A percentile compares a stretch with the other conserved stretches of the same genome.
These are phyloP conservation scores for Amitus sp. DNA, from an alignment of 2,888 invertebrate species.

Conservation along the genomic window DNA sequence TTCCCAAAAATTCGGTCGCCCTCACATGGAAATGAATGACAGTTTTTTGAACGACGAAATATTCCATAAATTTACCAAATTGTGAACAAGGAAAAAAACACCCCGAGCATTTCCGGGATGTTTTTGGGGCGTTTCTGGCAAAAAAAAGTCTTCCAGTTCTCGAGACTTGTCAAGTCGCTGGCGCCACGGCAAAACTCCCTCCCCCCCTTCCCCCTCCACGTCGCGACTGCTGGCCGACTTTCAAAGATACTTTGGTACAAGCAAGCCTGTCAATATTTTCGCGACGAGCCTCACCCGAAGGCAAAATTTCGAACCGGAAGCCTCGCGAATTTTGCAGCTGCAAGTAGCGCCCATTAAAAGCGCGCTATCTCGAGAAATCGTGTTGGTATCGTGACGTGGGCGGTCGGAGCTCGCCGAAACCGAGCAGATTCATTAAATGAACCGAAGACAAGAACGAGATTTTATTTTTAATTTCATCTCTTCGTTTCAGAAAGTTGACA, in stretches of 20 bases:
- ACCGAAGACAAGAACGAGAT: conserved; percentile 44
- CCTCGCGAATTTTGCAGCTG: conserved; percentile 40
- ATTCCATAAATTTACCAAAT: too few species aligned
- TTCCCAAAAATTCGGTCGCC: too few species aligned
- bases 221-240: conserved; percentile 12
- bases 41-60: too few species aligned
- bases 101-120: too few species aligned
- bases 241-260: neutral
- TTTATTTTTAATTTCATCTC: conserved; percentile 61
- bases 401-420: conserved; percentile 48
- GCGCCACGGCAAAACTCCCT: conserved; percentile 34
- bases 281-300: too few species aligned
- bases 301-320: conserved; percentile 36
- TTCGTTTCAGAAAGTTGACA: conserved; percentile 31
- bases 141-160: conserved; percentile 25
- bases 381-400: conserved; percentile 49
- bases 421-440: conserved; percentile 53
- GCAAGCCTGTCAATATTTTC: conserved; percentile 27
- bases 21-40: too few species aligned
- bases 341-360: conserved; percentile 18
- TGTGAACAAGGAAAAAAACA: too few species aligned
- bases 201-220: conserved; percentile 27
- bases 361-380: conserved; percentile 29
- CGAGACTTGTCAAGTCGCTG: too few species aligned
- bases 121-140: too few species aligned